Conservation (phyloP, 2,888 invertebrate species). For the Teinopalpus imperialis region DNA sequence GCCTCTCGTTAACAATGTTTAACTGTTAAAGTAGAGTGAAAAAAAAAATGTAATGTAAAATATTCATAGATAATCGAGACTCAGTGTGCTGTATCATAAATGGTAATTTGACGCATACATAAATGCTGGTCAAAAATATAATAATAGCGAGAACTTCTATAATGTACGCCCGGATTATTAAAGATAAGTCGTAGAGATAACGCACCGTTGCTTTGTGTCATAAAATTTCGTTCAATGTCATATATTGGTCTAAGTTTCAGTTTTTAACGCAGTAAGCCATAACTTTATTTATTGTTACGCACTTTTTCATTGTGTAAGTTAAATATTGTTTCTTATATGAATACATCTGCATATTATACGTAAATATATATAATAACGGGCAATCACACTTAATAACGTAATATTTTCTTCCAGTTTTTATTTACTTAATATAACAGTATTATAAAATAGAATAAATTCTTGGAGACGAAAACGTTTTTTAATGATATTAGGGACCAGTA, state of each 20-base stretch:
- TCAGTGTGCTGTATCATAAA: conserved; percentile 9
- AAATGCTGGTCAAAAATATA: neutral
- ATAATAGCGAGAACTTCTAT: conserved; percentile 1
- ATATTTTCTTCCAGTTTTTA: neutral
- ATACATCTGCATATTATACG: conserved; percentile 8
- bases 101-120: neutral
- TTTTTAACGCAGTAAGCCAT: neutral
- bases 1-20: neutral
- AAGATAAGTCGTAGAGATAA: conserved; percentile 26
- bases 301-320: conserved; percentile 7
- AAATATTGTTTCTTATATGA: neutral
- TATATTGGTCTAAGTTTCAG: conserved; percentile 4
- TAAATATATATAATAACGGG: neutral
- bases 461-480: too few species aligned
- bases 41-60: conserved; percentile 5
- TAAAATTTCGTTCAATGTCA: conserved; percentile 14
- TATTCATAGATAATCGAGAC: conserved; percentile 15
- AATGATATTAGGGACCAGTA: too few species aligned
- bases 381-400: conserved; percentile 5
- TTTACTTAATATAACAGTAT: neutral
- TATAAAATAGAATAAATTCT: conserved; percentile 6
- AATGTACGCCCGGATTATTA: conserved; percentile 20
- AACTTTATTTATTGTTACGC: neutral
- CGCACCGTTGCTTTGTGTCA: conserved; percentile 16
- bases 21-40: neutral